Conservation (phyloP, 2,797 vertebrate species). For the Aldrovandia affinis region DNA sequence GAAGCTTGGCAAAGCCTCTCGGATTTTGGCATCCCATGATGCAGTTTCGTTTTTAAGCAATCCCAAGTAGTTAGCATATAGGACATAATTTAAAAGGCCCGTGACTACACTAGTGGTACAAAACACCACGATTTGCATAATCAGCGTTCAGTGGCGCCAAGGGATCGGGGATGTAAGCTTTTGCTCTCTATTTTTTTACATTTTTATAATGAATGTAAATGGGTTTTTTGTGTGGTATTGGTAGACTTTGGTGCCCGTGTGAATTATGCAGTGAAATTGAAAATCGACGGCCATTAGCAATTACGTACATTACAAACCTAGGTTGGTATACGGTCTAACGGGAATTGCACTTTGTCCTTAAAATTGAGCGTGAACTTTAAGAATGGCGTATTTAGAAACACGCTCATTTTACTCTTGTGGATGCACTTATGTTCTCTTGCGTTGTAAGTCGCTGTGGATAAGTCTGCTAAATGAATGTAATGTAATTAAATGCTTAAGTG, state of each 20-base stretch:
- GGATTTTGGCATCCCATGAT: background rate
- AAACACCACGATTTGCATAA: constrained; percentile 16
- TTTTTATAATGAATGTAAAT: constrained; percentile 6
- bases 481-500: background rate
- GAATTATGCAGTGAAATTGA: background rate
- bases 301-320: background rate
- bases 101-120: background rate
- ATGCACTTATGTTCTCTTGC: too few relatives aligned
- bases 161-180: constrained; percentile 21
- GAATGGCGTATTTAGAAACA: background rate
- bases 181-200: background rate
- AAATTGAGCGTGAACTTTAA: too few relatives aligned
- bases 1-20: background rate
- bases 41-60: background rate
- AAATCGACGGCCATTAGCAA: background rate
- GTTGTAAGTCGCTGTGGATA: too few relatives aligned
- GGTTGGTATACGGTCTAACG: background rate
- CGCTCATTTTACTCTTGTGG: background rate
- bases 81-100: background rate
- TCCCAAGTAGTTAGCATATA: background rate
- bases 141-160: background rate
- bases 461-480: background rate
- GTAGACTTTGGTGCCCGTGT: background rate
- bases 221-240: background rate
- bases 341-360: background rate